phyloP scores from a whole-genome alignment of 2,888 invertebrate species.

The Diploptera punctata region DNA sequence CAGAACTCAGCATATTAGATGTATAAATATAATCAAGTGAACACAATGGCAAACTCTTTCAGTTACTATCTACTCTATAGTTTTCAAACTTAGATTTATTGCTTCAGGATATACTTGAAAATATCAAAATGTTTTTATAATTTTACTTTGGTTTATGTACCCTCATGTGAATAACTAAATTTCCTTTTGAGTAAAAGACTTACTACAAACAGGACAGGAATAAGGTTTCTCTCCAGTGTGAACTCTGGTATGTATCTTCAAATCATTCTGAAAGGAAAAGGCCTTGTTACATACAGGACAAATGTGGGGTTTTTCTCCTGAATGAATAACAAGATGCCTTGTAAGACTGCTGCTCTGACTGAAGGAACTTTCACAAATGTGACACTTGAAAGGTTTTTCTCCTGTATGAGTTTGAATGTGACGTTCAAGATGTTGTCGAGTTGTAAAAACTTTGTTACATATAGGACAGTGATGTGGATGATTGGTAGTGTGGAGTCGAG shows the following conservation, averaged over 20 bases:
- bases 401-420: conserved; percentile 21
- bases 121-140: too few relatives aligned
- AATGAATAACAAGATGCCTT: conserved; percentile 17
- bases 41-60: too few relatives aligned
- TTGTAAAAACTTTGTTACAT: conserved; percentile 3
- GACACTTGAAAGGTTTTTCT: conserved; percentile 10
- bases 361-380: conserved; percentile 1
- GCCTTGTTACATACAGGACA: conserved; percentile 17
- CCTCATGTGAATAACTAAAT: conserved; percentile 49
- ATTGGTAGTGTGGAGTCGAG: neutral
- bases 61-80: too few relatives aligned
- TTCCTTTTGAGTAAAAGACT: conserved; percentile 37
- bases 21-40: too few relatives aligned
- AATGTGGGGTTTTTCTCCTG: conserved; percentile 24
- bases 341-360: neutral
- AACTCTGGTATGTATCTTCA: neutral
- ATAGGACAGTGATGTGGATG: neutral
- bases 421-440: neutral
- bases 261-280: neutral
- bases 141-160: too few relatives aligned
- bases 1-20: too few relatives aligned
- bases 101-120: too few relatives aligned
- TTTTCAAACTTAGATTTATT: too few relatives aligned
- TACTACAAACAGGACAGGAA: neutral
- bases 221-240: conserved; percentile 14